Evolutionary conservation across 2,797 vertebrate species (phyloP), one percentile per base, ranked within the genome.

Genomic region (Xenops minutus): DNA sequence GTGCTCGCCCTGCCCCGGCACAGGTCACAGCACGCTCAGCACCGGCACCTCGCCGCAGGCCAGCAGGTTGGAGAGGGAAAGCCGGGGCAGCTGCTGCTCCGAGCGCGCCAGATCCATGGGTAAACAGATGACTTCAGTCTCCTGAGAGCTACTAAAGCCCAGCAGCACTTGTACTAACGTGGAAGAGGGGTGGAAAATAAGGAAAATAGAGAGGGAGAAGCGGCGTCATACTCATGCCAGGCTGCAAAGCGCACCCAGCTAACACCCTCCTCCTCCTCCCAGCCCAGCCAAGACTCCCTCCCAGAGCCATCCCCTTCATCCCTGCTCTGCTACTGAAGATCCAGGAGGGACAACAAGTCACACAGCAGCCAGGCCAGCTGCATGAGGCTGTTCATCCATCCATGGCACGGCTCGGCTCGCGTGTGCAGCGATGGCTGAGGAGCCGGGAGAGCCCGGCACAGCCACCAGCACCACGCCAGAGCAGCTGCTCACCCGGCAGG

Each of bases 61-160:
- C 18, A 2, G 67, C 88, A 89, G 94, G 91, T 58, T 92, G 8
- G 17, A 56, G 75, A 43, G 26, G 62, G 58, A 58, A 76, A 79
- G 75, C 81, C 1, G 0, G 75, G 85, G 85, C 86, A 93, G 90
- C 87, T 74, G 87, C 95, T 78, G 82, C 88, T 80, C 39, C 2
- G 0, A 59, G 74, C 58, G 1, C 20, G 7, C 56, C 93, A 81
- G 76, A 73, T 87, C 88, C 5, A 0, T 1, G 61, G 68, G 85
- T 90, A 92, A 94, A 94, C 89, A 95, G 85, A 95, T 95, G 83
- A 94, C 91, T 95, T 94, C 87, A 95, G 89, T 2, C 94, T 89
- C 91, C 86, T 0, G 8, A 86, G 93, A 92, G 73, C 88, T 71
- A n/a, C 87, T 56, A 61, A 77, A 92, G 91, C 72, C 85, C 71